phyloP scores from a whole-genome alignment of 2,797 vertebrate genomes.

The Sebastes trivittatus region DNA sequence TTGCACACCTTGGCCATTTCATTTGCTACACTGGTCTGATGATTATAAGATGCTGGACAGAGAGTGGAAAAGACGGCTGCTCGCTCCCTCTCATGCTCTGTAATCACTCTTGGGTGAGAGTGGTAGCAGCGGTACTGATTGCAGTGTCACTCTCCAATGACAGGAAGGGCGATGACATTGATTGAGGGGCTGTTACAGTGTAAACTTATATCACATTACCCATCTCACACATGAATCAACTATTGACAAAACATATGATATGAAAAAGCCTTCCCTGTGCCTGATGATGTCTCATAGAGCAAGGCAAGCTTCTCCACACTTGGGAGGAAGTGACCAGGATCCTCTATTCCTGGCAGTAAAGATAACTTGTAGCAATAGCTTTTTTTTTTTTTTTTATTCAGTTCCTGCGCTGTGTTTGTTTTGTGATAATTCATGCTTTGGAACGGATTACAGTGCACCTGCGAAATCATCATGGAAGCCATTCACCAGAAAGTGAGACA shows the following conservation, averaged over 20 bases:
- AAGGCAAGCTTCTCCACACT: not conserved
- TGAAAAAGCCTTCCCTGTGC: conserved; percentile 6
- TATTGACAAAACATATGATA: conserved; percentile 26
- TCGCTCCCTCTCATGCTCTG: not conserved
- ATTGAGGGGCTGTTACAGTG: conserved; percentile 39
- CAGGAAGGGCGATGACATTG: conserved; percentile 50
- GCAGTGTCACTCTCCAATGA: conserved; percentile 38
- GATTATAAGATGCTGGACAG: not conserved
- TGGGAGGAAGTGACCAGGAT: not conserved
- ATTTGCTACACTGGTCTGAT: not conserved
- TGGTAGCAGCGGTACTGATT: conserved; percentile 16
- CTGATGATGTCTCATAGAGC: not conserved
- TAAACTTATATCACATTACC: conserved; percentile 34
- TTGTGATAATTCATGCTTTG: conserved; percentile 51
- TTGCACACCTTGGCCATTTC: not conserved
- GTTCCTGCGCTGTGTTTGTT: conserved; percentile 19
- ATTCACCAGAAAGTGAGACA: conserved; percentile 21
- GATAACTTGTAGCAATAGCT: not conserved
- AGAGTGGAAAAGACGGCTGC: not conserved
- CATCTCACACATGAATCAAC: conserved; percentile 13
- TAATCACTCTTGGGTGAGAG: conserved; percentile 24
- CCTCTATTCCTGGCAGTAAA: conserved; percentile 9
- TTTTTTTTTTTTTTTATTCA: conserved; percentile 23
- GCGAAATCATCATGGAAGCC: conserved; percentile 41
- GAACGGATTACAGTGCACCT: conserved; percentile 49